Percentiles rank a stretch among this genome's conserved stretches.
Evolutionary conservation across 1,140 invertebrate species (phyloP).

Genomic region (Eupristina koningsbergeri): DNA sequence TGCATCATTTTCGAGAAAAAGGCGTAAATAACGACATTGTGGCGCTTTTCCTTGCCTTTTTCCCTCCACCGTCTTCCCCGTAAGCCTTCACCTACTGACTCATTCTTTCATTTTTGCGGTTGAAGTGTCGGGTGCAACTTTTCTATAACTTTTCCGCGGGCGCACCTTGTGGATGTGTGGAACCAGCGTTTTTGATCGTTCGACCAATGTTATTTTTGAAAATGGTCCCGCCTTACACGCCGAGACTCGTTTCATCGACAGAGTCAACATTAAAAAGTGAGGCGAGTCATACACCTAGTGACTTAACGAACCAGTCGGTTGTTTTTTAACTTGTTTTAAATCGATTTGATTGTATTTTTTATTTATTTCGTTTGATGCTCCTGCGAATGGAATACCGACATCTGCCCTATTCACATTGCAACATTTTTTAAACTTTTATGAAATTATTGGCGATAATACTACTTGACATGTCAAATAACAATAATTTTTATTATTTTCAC

Average conservation of each 20-base stretch:
- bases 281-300: background rate
- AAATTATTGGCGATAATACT: too few species aligned
- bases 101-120: background rate
- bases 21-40: slow-evolving; percentile 8
- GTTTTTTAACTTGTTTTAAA: background rate
- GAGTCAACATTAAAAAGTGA: background rate
- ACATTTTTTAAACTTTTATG: background rate
- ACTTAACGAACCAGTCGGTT: too few species aligned
- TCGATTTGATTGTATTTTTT: background rate
- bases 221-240: slow-evolving; percentile 3
- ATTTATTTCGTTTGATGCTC: background rate
- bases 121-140: slow-evolving; percentile 49
- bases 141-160: slow-evolving; percentile 44
- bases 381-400: background rate
- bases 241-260: background rate
- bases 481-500: too few species aligned
- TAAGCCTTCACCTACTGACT: slow-evolving; percentile 25
- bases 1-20: slow-evolving; percentile 18
- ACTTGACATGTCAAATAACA: too few species aligned
- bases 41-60: background rate
- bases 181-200: slow-evolving; percentile 25
- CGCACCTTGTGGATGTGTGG: background rate
- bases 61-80: background rate
- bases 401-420: background rate
- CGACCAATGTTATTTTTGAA: slow-evolving; percentile 33